Evolutionary conservation across 2,797 vertebrate genomes (phyloP).

Genomic region (Pangasius krempfi): DNA sequence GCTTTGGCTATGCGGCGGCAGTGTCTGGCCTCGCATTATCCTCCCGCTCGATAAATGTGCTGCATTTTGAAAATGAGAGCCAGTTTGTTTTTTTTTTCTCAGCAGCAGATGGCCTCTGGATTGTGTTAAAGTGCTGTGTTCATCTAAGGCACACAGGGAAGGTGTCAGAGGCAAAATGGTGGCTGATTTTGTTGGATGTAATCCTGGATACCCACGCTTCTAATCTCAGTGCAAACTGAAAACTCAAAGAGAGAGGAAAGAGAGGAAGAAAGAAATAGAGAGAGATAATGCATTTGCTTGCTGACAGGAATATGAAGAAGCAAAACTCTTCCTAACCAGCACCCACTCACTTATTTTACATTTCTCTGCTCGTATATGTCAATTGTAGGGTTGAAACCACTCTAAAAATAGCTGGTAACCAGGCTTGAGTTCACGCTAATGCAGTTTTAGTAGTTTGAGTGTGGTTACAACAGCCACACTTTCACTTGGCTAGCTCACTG

Average conservation of each 20-base stretch:
- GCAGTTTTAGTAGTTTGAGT: neutral
- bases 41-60: neutral
- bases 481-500: neutral
- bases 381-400: neutral
- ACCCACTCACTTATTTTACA: constrained; percentile 9
- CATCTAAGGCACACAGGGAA: neutral
- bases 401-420: neutral
- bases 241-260: neutral
- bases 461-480: neutral
- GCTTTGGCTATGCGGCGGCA: neutral
- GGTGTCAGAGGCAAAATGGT: constrained; percentile 28
- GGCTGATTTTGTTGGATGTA: constrained; percentile 12
- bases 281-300: neutral
- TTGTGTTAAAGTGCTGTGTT: constrained; percentile 23
- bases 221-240: constrained; percentile 20
- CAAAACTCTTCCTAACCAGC: neutral
- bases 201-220: neutral
- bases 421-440: neutral
- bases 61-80: constrained; percentile 12
- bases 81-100: neutral
- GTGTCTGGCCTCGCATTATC: constrained; percentile 4
- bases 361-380: neutral
- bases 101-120: constrained; percentile 28
- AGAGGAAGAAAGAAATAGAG: neutral
- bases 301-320: constrained; percentile 1